Evolutionary conservation across 2,113 vertebrate species (phyloP).

Genomic region (Amblyornis subalaris): DNA sequence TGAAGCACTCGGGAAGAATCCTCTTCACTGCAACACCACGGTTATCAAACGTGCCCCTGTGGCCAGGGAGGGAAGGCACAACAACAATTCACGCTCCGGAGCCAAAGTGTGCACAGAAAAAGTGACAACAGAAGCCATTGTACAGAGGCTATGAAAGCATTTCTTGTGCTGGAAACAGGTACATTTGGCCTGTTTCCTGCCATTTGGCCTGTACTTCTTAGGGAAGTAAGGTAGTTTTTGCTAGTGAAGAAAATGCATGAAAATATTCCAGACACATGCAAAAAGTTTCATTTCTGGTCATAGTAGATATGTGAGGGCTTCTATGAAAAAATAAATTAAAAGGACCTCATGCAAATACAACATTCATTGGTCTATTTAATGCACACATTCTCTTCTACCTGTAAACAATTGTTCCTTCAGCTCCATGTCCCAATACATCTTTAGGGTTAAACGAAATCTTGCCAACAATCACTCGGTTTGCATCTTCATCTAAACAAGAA

Average conservation of each 20-base stretch:
- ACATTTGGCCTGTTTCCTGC: too few species aligned
- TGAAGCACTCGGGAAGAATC: slow-evolving; percentile 96
- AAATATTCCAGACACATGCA: not conserved
- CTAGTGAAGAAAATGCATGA: not conserved
- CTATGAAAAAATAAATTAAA: not conserved
- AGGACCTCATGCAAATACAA: not conserved
- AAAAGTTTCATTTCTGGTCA: not conserved
- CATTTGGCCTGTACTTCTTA: not conserved
- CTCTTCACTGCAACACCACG: slow-evolving; percentile 92
- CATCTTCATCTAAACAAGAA: slow-evolving; percentile 78
- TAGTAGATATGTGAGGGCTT: not conserved
- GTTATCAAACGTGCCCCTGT: slow-evolving; percentile 92
- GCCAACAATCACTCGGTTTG: slow-evolving; percentile 80
- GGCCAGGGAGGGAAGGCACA: not conserved
- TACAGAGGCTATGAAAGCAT: not conserved
- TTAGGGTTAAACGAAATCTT: slow-evolving; percentile 92
- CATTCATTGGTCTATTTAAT: not conserved
- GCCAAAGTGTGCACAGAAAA: fast-evolving
- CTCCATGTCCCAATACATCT: slow-evolving; percentile 90
- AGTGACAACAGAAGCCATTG: not conserved
- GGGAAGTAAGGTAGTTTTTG: not conserved
- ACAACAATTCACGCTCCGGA: not conserved
- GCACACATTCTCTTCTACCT: slow-evolving; percentile 68
- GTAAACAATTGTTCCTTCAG: slow-evolving; percentile 97
- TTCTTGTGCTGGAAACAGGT: not conserved